Conservation (phyloP, 2,888 invertebrate species). For the Drosophila emarginata region DNA sequence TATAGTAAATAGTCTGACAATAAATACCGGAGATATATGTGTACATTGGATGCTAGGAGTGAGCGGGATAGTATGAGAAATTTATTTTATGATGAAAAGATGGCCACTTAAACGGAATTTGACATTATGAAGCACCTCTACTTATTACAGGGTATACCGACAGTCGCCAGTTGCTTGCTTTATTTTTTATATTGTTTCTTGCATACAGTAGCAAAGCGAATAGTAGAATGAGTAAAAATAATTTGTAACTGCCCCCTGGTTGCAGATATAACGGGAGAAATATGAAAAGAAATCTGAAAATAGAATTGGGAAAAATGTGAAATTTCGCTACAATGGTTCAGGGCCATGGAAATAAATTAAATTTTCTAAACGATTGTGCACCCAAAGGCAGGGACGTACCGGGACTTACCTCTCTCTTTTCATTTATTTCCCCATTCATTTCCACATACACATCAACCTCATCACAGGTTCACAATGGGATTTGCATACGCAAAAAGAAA, state of each 20-base stretch:
- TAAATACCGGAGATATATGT: too few relatives aligned
- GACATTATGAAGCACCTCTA: too few relatives aligned
- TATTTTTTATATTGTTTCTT: not conserved
- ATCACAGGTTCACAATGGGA: slow-evolving; percentile 71
- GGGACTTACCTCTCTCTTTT: slow-evolving; percentile 6
- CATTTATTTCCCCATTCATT: not conserved
- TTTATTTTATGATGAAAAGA: too few relatives aligned
- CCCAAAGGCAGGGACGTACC: slow-evolving; percentile 51
- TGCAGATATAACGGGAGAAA: slow-evolving; percentile 40
- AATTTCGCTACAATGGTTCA: slow-evolving; percentile 60
- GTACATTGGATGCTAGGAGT: too few relatives aligned
- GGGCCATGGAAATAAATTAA: slow-evolving; percentile 71
- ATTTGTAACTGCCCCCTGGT: slow-evolving; percentile 65
- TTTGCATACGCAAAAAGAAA: slow-evolving; percentile 69
- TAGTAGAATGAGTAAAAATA: slow-evolving; percentile 52
- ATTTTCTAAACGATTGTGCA: slow-evolving; percentile 75
- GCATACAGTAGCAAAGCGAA: slow-evolving; percentile 63
- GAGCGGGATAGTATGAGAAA: too few relatives aligned
- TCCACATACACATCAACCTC: slow-evolving; percentile 33
- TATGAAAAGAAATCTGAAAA: slow-evolving; percentile 63
- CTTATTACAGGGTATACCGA: too few relatives aligned
- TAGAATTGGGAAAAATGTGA: slow-evolving; percentile 65
- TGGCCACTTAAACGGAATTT: too few relatives aligned
- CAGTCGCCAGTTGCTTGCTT: too few relatives aligned
- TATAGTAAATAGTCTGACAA: too few relatives aligned